Evolutionary conservation across 2,113 vertebrate species (phyloP), one percentile per base, ranked within the genome.

Genomic region (Sorex fumeus): DNA sequence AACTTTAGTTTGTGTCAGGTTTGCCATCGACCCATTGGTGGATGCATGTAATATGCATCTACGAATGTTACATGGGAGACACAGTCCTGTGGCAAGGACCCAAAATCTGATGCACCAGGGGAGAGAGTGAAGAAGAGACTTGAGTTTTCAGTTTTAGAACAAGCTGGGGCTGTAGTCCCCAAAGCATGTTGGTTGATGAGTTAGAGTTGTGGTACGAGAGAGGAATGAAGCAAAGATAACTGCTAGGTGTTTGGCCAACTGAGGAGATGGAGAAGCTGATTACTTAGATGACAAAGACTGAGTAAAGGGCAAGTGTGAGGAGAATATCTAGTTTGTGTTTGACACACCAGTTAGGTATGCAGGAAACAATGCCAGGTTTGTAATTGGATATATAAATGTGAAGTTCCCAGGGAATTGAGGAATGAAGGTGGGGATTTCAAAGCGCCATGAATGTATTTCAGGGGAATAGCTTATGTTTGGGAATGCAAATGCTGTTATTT

Each of bases 141-240:
- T 43, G 13, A 71, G n/a, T 86, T 57, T 74, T 90, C 34, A 75
- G 25, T 2, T 62, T 92, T 67, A 30, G 67, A 64, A 28, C 90
- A 18, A 40, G 88, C 70, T 74, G n/a, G 8, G 43, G 25, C 13
- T 72, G 43, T 1, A 47, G 75, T 60, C 18, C 40, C 32, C 74
- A 82, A 70, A 82, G 57, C 27, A 43, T 75, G 74, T 32, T 47
- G 32, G 79, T 53, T 53, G 18, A 53, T 87, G n/a, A 6, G 50
- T 85, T 82, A 64, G 57, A 84, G 60, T 40, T 84, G 36, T 53
- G 45, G 45, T 69, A 28, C 67, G 23, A 70, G 34, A 50, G 23
- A 82, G 30, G 13, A 95, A 79, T 78, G 53, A 90, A 53, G 74
- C 75, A 90, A 71, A 85, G 69, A 25, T 30, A 81, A 19, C 18